Conservation (phyloP, 2,113 vertebrate species). For the Dipodomys merriami region DNA sequence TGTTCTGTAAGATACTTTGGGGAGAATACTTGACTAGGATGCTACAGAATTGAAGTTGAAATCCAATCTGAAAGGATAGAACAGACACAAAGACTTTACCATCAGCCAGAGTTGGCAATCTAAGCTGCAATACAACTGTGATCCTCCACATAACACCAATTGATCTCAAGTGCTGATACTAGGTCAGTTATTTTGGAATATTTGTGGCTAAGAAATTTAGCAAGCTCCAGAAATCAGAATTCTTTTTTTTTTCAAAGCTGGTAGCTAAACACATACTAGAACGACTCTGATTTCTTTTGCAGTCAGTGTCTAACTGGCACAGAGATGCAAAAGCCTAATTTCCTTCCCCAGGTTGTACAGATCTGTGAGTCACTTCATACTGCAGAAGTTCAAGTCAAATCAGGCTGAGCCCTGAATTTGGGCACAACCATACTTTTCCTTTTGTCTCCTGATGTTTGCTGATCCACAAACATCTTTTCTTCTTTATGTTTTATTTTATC, state of each 20-base stretch:
- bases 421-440: background rate
- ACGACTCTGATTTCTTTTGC: background rate
- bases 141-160: background rate
- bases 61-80: background rate
- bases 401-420: background rate
- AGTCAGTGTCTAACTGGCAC: fast-evolving
- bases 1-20: background rate
- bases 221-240: background rate
- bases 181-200: fast-evolving
- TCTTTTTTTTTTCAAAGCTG: background rate
- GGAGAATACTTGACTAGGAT: background rate
- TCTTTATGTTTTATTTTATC: too few relatives aligned
- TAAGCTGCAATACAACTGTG: background rate
- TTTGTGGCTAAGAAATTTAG: background rate
- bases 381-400: background rate
- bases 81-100: background rate
- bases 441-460: background rate
- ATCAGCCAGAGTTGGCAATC: background rate
- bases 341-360: background rate
- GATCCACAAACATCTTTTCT: background rate
- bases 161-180: too few relatives aligned
- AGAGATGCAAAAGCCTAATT: fast-evolving
- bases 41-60: background rate
- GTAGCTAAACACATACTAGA: background rate
- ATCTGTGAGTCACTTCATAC: background rate